Evolutionary conservation across 2,113 vertebrate species (phyloP).

Genomic region (human (Homo sapiens)): GRCh38 chr12:436501-437000

Average conservation of each 20-base stretch:
- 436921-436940: background rate
- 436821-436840: conserved; percentile 23
- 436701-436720: background rate
- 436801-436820: background rate
- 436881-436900: conserved; percentile 34
- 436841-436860: background rate
- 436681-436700: conserved; percentile 1
- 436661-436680: conserved; percentile 5
- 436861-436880: background rate
- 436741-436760: background rate
- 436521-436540: background rate
- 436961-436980: background rate
- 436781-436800: conserved; percentile 17
- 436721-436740: background rate
- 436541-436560: background rate
- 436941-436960: background rate
- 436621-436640: background rate
- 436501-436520: fast-evolving
- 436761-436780: background rate
- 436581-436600: background rate
- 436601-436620: background rate
- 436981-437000: background rate
- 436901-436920: conserved; percentile 10
- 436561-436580: background rate
- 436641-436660: conserved; percentile 3